Conservation (phyloP, 2,797 vertebrate species). For the Hydrocynus forskahlii region DNA sequence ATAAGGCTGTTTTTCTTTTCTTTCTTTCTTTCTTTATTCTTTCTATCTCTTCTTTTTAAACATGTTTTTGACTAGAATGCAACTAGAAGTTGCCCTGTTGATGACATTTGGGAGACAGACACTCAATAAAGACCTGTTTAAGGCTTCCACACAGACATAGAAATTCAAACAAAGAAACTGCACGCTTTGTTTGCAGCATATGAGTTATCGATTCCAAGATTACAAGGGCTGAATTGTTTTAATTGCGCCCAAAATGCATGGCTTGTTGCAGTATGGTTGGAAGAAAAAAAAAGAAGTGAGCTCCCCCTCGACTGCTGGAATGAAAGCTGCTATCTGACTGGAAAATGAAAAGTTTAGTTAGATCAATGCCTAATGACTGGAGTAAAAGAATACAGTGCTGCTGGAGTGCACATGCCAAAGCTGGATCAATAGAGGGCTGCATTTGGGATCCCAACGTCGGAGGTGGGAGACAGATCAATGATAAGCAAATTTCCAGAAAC, state of each 20-base stretch:
- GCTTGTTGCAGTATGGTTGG: conserved; percentile 56
- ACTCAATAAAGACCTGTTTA: conserved; percentile 52
- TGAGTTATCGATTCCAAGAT: conserved; percentile 60
- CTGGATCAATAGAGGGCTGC: conserved; percentile 77
- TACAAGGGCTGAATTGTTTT: conserved; percentile 59
- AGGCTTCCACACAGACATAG: conserved; percentile 42
- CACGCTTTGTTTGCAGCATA: conserved; percentile 60
- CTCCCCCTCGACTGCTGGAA: conserved; percentile 60
- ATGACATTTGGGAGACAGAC: conserved; percentile 59
- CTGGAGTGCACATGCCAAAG: conserved; percentile 74
- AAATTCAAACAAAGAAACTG: conserved; percentile 57
- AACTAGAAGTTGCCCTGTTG: conserved; percentile 62
- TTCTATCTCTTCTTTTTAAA: conserved; percentile 60
- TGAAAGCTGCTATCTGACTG: conserved; percentile 68
- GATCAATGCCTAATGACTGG: conserved; percentile 81
- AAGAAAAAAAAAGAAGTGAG: conserved; percentile 62
- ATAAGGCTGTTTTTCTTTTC: conserved; percentile 70
- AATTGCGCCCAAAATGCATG: conserved; percentile 66
- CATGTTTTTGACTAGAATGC: conserved; percentile 60
- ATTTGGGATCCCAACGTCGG: conserved; percentile 77
- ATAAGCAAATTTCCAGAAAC: conserved; percentile 82
- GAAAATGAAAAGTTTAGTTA: conserved; percentile 71
- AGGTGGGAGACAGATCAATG: conserved; percentile 74
- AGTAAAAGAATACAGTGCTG: conserved; percentile 77
- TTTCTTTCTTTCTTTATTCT: conserved; percentile 64